phyloP scores from a whole-genome alignment of 2,888 invertebrate species.

The Chesias legatella region DNA sequence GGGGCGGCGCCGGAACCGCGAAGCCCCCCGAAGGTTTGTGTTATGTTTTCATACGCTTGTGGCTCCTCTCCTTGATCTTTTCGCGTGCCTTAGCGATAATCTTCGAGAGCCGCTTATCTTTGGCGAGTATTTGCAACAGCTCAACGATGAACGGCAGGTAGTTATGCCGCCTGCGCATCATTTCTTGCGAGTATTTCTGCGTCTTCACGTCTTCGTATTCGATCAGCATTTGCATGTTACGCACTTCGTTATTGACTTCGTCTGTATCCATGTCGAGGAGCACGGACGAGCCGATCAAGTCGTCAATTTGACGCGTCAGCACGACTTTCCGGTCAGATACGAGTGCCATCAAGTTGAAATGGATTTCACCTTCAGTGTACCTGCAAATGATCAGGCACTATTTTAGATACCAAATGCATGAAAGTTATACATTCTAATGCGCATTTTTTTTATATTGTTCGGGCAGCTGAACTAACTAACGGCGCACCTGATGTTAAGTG shows the following conservation, averaged over 20 bases:
- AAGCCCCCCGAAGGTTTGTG: conserved; percentile 70
- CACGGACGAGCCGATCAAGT: conserved; percentile 81
- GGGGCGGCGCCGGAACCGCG: conserved; percentile 89
- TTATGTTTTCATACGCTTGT: conserved; percentile 78
- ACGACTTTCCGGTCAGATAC: conserved; percentile 94
- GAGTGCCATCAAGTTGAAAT: conserved; percentile 98
- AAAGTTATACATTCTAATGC: not conserved
- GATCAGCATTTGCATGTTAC: conserved; percentile 87
- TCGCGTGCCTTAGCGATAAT: conserved; percentile 94
- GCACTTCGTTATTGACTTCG: conserved; percentile 86
- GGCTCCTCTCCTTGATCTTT: conserved; percentile 83
- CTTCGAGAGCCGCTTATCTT: conserved; percentile 93
- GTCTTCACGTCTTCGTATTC: conserved; percentile 93
- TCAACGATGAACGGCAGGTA: conserved; percentile 98
- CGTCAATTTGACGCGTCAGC: conserved; percentile 88
- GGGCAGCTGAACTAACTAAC: too few species aligned
- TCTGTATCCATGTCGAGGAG: conserved; percentile 87
- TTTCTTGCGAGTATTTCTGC: conserved; percentile 90
- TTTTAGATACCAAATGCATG: too few species aligned
- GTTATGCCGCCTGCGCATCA: conserved; percentile 96
- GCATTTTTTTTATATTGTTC: too few species aligned
- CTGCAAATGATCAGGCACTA: conserved; percentile 62
- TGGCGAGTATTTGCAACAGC: conserved; percentile 93
- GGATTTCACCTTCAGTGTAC: conserved; percentile 97
- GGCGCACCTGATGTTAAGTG: too few species aligned